A percentile compares a stretch with the other conserved stretches of the same genome.
Evolutionary conservation across 2,888 invertebrate species (phyloP).

Genomic region (Horisme vitalbata): DNA sequence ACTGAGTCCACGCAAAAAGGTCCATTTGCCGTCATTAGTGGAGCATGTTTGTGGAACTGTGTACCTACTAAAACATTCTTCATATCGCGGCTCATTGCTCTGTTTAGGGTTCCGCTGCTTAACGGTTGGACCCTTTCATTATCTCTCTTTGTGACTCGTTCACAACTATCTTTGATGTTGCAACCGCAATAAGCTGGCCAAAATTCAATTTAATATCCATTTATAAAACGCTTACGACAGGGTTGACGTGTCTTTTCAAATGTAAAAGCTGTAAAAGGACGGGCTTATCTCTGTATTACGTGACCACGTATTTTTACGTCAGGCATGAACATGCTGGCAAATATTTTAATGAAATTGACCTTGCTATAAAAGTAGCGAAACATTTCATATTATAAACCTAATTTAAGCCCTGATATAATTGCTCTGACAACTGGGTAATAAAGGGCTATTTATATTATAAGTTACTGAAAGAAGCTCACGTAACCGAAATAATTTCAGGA

Average conservation of each 20-base stretch:
- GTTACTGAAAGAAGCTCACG: constrained; percentile 2
- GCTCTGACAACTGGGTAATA: constrained; percentile 4
- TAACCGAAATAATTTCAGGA: constrained; percentile 7
- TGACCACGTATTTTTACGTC: constrained; percentile 38
- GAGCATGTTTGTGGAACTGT: constrained; percentile 53
- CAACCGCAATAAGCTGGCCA: constrained; percentile 53
- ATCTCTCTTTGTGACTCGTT: constrained; percentile 55
- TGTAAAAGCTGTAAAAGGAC: constrained; percentile 36
- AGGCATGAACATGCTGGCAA: constrained; percentile 35
- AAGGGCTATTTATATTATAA: constrained; percentile 3
- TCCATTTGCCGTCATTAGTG: constrained; percentile 69
- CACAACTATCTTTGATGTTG: constrained; percentile 65
- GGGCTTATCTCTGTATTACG: constrained; percentile 41
- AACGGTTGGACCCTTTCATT: constrained; percentile 60
- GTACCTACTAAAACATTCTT: constrained; percentile 61
- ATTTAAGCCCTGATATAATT: constrained; percentile 8
- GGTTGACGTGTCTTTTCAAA: constrained; percentile 46
- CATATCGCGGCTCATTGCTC: constrained; percentile 65
- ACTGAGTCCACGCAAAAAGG: constrained; percentile 70
- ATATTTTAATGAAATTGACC: constrained; percentile 30
- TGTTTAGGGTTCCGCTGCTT: constrained; percentile 59
- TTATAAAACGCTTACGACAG: constrained; percentile 52
- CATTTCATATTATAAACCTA: constrained; percentile 12
- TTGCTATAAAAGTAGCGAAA: constrained; percentile 22
- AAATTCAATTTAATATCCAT: constrained; percentile 59